Conservation (phyloP, 2,888 invertebrate species). For the Pegoplata infirma region DNA sequence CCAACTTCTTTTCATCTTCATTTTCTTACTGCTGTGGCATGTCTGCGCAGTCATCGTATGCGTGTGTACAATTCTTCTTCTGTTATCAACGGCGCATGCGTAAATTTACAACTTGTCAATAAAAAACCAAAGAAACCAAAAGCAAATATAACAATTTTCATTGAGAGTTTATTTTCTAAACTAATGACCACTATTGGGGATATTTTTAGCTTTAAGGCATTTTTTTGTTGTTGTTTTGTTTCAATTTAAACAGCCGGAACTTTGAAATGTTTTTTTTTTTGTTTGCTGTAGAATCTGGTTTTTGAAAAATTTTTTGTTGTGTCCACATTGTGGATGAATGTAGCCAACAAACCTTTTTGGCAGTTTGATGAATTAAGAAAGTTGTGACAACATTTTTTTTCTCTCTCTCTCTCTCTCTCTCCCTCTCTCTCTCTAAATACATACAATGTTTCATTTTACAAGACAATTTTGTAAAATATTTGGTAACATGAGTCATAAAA, state of each 20-base stretch:
- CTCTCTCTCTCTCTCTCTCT: too few species aligned
- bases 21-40: background rate
- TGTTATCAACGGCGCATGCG: slow-evolving; percentile 1
- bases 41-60: slow-evolving; percentile 6
- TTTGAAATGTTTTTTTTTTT: background rate
- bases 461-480: too few species aligned
- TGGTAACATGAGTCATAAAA: too few species aligned
- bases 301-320: background rate
- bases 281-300: background rate
- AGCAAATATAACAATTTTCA: slow-evolving; percentile 14
- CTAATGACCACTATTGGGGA: slow-evolving; percentile 22
- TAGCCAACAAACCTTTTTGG: background rate
- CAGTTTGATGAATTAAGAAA: background rate
- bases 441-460: too few species aligned
- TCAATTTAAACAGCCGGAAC: slow-evolving; percentile 16
- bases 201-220: slow-evolving; percentile 23
- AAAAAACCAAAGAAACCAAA: background rate
- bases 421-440: too few species aligned
- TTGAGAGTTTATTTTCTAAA: slow-evolving; percentile 16
- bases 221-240: slow-evolving; percentile 4
- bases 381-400: background rate
- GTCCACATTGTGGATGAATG: background rate
- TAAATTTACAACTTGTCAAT: background rate
- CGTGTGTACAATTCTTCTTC: slow-evolving; percentile 6
- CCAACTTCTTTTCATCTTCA: background rate